Conservation (phyloP, 2,888 invertebrate genomes). For the Geotrupes spiniger region DNA sequence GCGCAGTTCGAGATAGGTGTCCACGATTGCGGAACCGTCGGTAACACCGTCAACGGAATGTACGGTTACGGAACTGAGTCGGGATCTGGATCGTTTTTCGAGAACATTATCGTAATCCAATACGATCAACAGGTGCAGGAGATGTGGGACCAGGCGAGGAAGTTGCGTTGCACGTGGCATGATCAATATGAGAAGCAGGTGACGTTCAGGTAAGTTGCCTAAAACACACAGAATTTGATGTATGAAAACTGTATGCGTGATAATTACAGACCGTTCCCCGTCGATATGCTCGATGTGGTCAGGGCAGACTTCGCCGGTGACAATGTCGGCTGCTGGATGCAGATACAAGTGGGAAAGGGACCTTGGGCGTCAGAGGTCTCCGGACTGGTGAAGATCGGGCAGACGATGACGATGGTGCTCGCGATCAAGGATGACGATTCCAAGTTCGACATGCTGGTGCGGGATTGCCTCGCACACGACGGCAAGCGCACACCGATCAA, state of each 20-base stretch:
- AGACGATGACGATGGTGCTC: conserved; percentile 95
- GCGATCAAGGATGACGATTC: conserved; percentile 94
- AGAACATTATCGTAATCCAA: conserved; percentile 90
- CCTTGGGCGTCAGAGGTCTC: conserved; percentile 96
- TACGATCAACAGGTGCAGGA: conserved; percentile 93
- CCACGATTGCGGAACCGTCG: conserved; percentile 88
- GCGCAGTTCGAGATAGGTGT: conserved; percentile 90
- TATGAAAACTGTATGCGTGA: too few species aligned
- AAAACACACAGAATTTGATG: too few species aligned
- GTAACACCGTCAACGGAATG: conserved; percentile 86
- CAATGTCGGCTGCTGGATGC: conserved; percentile 97
- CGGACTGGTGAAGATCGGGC: conserved; percentile 90
- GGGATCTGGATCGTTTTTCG: conserved; percentile 89
- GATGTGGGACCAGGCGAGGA: conserved; percentile 88
- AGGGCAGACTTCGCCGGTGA: conserved; percentile 92
- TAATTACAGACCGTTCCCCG: conserved; percentile 75
- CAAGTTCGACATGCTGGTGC: conserved; percentile 92
- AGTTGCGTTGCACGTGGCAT: conserved; percentile 91
- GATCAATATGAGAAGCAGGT: conserved; percentile 94
- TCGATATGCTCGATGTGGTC: conserved; percentile 94
- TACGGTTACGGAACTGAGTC: conserved; percentile 85
- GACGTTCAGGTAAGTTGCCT: conserved; percentile 58
- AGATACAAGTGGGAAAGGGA: conserved; percentile 91
- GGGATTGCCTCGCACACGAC: conserved; percentile 93
- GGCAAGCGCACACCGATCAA: conserved; percentile 92